Conservation (phyloP, 64 coral and sea anemone species). For the Acropora tenuis region DNA sequence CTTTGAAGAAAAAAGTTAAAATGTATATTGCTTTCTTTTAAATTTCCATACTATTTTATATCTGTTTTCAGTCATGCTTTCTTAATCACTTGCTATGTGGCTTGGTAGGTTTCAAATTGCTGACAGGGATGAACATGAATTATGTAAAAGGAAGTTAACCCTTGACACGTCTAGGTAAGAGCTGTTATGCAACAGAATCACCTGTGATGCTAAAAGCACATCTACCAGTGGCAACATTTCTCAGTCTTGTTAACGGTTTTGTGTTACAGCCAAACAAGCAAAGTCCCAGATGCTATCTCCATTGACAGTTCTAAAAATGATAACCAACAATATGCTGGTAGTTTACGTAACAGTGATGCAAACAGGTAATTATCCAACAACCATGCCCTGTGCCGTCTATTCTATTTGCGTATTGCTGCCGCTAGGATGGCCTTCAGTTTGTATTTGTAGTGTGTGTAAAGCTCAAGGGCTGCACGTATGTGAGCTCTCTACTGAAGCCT, state of each 20-base stretch:
- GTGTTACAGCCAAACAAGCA: conserved; percentile 1
- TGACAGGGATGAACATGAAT: too few species aligned
- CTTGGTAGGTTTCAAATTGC: too few species aligned
- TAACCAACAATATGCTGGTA: background rate
- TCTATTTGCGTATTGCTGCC: background rate
- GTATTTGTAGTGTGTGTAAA: background rate
- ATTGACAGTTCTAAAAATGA: conserved; percentile 8
- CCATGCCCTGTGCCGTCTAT: too few species aligned
- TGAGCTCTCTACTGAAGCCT: too few species aligned
- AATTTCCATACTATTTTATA: too few species aligned
- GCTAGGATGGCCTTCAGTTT: background rate
- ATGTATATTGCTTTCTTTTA: too few species aligned
- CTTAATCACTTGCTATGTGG: too few species aligned
- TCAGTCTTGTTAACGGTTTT: background rate
- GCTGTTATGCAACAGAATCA: background rate
- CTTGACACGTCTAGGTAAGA: too few species aligned
- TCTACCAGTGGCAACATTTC: background rate
- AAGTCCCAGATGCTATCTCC: background rate
- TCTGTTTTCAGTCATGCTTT: too few species aligned
- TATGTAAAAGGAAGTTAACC: too few species aligned
- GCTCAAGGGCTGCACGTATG: background rate
- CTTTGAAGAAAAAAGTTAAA: too few species aligned
- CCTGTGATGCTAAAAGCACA: background rate
- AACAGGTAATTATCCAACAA: too few species aligned
- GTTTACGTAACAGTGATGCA: background rate